phyloP scores from a whole-genome alignment of 2,113 vertebrate species.

The Campylomormyrus tamandua region DNA sequence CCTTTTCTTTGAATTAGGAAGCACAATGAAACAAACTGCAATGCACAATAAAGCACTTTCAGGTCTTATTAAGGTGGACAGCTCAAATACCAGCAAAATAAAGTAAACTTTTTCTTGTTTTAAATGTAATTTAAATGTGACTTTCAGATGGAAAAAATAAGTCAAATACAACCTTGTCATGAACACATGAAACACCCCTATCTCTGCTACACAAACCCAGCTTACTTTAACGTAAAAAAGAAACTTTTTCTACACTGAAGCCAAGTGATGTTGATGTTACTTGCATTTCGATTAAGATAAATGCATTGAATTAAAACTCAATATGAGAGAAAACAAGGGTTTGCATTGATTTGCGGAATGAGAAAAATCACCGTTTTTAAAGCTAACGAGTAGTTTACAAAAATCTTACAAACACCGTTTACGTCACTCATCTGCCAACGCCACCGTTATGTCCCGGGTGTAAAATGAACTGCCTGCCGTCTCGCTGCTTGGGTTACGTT shows the following conservation, averaged over 20 bases:
- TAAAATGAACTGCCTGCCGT: background rate
- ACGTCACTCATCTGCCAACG: no score
- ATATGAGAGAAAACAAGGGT: background rate
- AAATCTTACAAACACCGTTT: no score
- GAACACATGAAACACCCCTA: background rate
- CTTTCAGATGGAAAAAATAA: background rate
- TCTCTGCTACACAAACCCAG: background rate
- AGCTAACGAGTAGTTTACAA: no score
- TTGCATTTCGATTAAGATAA: background rate
- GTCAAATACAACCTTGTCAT: background rate
- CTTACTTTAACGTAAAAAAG: background rate
- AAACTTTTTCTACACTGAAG: background rate
- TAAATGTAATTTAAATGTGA: background rate
- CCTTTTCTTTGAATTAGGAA: background rate
- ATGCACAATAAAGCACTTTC: background rate
- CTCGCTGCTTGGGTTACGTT: background rate
- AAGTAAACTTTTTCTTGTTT: background rate
- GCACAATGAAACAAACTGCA: background rate
- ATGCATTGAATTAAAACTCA: background rate
- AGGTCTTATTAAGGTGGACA: background rate
- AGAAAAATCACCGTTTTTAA: background rate
- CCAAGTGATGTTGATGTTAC: background rate
- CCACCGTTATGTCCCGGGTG: no score
- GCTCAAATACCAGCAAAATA: background rate
- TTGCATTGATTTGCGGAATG: background rate